A percentile compares a stretch with the other conserved stretches of the same genome.
These are phyloP conservation scores for Cacoxenus indagator DNA, from an alignment of 2,888 invertebrate species.

Conservation along the genomic window DNA sequence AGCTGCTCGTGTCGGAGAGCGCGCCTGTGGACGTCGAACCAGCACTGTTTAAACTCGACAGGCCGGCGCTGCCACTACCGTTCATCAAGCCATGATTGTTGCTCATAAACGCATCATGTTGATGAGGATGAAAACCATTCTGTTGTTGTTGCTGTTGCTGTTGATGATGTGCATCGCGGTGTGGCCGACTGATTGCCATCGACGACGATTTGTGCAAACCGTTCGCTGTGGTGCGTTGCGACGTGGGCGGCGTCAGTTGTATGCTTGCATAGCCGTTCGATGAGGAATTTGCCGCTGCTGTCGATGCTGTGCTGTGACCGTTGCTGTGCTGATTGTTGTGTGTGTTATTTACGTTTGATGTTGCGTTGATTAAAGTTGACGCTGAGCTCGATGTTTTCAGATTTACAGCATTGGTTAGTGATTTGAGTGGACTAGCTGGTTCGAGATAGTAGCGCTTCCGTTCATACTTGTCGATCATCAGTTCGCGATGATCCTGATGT, in stretches of 20 bases:
- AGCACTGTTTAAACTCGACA: slow-evolving; percentile 61
- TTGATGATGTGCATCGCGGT: slow-evolving; percentile 54
- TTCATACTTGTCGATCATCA: slow-evolving; percentile 96
- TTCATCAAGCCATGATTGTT: slow-evolving; percentile 31
- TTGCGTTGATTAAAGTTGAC: no score
- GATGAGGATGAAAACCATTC: slow-evolving; percentile 39
- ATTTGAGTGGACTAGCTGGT: slow-evolving; percentile 71
- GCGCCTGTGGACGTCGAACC: slow-evolving; percentile 64
- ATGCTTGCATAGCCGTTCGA: slow-evolving; percentile 65
- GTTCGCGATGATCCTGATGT: slow-evolving; percentile 89
- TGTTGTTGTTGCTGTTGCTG: slow-evolving; percentile 37
- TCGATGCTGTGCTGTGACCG: slow-evolving; percentile 34
- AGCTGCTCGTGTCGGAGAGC: slow-evolving; percentile 67
- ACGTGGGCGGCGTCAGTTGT: slow-evolving; percentile 68
- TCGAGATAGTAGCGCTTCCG: slow-evolving; percentile 78
- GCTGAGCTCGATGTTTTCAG: slow-evolving; percentile 53
- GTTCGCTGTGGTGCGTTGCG: slow-evolving; percentile 66
- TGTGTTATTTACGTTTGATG: background rate
- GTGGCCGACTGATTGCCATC: slow-evolving; percentile 67
- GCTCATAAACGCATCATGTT: slow-evolving; percentile 46
- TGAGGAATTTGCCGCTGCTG: slow-evolving; percentile 41
- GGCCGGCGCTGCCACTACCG: no score
- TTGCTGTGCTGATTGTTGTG: slow-evolving; percentile 33
- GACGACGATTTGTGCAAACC: slow-evolving; percentile 58
- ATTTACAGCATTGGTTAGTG: slow-evolving; percentile 66